A percentile compares a stretch with the other conserved stretches of the same genome.
phyloP scores from a whole-genome alignment of 1,140 invertebrate genomes.

The Megathymus violae region DNA sequence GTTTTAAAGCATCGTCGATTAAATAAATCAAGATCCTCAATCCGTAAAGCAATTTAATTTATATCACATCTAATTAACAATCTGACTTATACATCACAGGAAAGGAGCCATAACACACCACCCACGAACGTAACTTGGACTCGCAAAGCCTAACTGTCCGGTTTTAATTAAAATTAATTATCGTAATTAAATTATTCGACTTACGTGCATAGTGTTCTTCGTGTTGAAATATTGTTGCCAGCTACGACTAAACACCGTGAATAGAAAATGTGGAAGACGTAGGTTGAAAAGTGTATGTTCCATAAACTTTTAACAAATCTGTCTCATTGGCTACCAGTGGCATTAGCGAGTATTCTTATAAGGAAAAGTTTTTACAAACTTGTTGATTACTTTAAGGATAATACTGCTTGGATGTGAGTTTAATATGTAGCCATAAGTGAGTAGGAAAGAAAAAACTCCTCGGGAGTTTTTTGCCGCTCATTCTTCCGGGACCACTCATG shows the following conservation, averaged over 20 bases:
- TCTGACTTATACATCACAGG: constrained; percentile 50
- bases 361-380: too few relatives aligned
- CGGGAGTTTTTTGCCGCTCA: too few relatives aligned
- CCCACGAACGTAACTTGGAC: constrained; percentile 42
- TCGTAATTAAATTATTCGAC: constrained; percentile 43
- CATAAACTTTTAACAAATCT: too few relatives aligned
- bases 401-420: too few relatives aligned
- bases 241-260: background rate
- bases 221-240: constrained; percentile 6
- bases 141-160: constrained; percentile 42
- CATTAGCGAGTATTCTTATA: too few relatives aligned
- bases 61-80: constrained; percentile 55
- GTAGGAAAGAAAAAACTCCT: too few relatives aligned
- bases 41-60: constrained; percentile 51
- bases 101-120: constrained; percentile 52
- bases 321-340: too few relatives aligned
- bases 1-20: constrained; percentile 32
- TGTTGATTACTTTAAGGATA: too few relatives aligned
- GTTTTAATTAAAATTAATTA: constrained; percentile 68
- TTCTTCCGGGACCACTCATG: too few relatives aligned
- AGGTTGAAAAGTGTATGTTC: too few relatives aligned
- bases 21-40: constrained; percentile 33
- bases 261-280: too few relatives aligned
- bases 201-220: constrained; percentile 14
- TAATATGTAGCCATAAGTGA: too few relatives aligned